Percentiles rank a stretch among this genome's conserved stretches.
Conservation (phyloP, 1,140 invertebrate genomes). For the Carposina sasakii region DNA sequence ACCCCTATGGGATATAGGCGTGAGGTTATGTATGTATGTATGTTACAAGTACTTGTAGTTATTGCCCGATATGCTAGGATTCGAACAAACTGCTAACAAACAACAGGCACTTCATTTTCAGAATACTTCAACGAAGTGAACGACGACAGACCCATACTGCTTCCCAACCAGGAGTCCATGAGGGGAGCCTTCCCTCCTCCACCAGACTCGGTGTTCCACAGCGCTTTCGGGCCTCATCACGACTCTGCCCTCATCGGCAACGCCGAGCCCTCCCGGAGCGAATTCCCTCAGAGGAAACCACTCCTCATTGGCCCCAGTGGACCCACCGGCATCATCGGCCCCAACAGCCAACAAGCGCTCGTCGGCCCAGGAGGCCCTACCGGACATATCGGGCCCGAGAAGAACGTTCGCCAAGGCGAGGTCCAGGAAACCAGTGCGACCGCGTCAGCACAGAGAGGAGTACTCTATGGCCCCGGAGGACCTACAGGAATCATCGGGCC, state of each 20-base stretch:
- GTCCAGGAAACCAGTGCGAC: too few species aligned
- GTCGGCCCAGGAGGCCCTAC: slow-evolving; percentile 31
- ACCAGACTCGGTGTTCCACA: slow-evolving; percentile 19
- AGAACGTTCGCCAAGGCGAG: too few species aligned
- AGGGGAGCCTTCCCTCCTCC: slow-evolving; percentile 37
- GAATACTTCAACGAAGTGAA: slow-evolving; percentile 55
- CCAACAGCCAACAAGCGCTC: slow-evolving; percentile 15
- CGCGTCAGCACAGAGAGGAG: too few species aligned
- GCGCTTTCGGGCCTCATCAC: slow-evolving; percentile 42
- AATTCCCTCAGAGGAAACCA: not conserved
- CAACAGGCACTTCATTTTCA: too few species aligned
- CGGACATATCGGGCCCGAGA: slow-evolving; percentile 48
- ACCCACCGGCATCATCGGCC: slow-evolving; percentile 72
- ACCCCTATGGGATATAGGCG: too few species aligned
- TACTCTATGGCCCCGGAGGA: slow-evolving; percentile 43
- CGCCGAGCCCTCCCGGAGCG: slow-evolving; percentile 30
- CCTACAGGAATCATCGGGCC: slow-evolving; percentile 58
- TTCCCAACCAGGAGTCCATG: slow-evolving; percentile 27
- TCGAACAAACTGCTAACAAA: too few species aligned
- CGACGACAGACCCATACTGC: slow-evolving; percentile 41
- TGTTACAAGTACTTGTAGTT: too few species aligned
- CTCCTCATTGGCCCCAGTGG: slow-evolving; percentile 73
- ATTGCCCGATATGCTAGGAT: too few species aligned
- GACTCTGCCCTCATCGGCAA: too few species aligned
- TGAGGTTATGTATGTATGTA: too few species aligned